Conservation (phyloP, 2,888 invertebrate species). For the Aphodius granarius region DNA sequence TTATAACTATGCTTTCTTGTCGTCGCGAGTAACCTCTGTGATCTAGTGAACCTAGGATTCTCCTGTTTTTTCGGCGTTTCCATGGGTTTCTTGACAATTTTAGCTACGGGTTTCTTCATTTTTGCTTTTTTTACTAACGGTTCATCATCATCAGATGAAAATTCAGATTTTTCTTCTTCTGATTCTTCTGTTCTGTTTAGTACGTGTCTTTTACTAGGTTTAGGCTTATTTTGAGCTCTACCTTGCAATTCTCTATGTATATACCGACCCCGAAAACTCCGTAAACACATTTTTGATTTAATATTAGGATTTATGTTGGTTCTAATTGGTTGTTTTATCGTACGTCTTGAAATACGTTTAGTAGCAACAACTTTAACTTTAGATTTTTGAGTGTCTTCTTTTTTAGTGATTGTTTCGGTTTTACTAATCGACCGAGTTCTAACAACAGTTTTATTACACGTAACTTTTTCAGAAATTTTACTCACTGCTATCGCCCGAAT, state of each 20-base stretch:
- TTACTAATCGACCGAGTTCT: slow-evolving; percentile 56
- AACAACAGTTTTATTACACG: slow-evolving; percentile 52
- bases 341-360: slow-evolving; percentile 50
- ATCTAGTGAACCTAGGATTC: slow-evolving; percentile 41
- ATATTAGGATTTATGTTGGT: slow-evolving; percentile 25
- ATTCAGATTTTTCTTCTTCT: slow-evolving; percentile 44
- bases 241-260: slow-evolving; percentile 47
- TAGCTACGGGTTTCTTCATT: slow-evolving; percentile 33
- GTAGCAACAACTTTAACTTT: slow-evolving; percentile 47
- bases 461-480: slow-evolving; percentile 51
- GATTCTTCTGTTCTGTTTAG: slow-evolving; percentile 17
- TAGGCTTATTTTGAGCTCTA: not conserved
- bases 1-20: slow-evolving; percentile 11
- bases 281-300: slow-evolving; percentile 52
- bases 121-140: slow-evolving; percentile 46
- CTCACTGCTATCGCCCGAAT: slow-evolving; percentile 54
- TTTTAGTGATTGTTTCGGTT: slow-evolving; percentile 50
- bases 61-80: slow-evolving; percentile 35
- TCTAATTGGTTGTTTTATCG: slow-evolving; percentile 40
- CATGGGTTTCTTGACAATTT: slow-evolving; percentile 31
- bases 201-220: not conserved
- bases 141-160: slow-evolving; percentile 60
- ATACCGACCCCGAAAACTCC: slow-evolving; percentile 53
- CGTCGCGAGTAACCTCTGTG: slow-evolving; percentile 29
- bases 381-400: slow-evolving; percentile 45